Conservation (phyloP, 2,797 vertebrate species). For the Percopsis omiscomaycus region DNA sequence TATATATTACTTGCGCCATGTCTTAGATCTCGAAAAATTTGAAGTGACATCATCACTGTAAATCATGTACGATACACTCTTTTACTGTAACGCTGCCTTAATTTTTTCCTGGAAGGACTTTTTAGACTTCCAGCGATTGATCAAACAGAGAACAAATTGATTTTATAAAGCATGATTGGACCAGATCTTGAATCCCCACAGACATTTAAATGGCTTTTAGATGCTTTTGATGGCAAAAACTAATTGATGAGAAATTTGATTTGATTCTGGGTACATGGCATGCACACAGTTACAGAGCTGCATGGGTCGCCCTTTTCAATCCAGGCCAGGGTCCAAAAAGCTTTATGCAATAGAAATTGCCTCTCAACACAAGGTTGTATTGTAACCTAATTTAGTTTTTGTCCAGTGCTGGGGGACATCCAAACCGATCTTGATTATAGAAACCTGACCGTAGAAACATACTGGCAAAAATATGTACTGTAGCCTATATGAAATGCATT, state of each 20-base stretch:
- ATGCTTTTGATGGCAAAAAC: slow-evolving; percentile 27
- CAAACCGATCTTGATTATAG: slow-evolving; percentile 2
- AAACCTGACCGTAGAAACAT: neutral
- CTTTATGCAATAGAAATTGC: neutral
- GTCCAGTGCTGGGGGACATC: neutral
- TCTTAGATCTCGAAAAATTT: slow-evolving; percentile 34
- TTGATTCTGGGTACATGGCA: slow-evolving; percentile 1
- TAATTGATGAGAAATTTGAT: slow-evolving; percentile 22
- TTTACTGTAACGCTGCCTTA: slow-evolving; percentile 13
- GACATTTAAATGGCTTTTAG: slow-evolving; percentile 16
- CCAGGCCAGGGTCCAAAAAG: slow-evolving; percentile 4
- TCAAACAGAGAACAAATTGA: slow-evolving; percentile 30
- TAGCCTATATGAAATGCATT: neutral
- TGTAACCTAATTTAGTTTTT: neutral
- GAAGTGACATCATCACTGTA: slow-evolving; percentile 18
- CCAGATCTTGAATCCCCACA: slow-evolving; percentile 30
- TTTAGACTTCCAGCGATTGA: slow-evolving; percentile 33
- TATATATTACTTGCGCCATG: slow-evolving; percentile 3
- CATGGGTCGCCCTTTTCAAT: slow-evolving; percentile 2
- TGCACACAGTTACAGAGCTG: slow-evolving; percentile 11
- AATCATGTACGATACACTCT: slow-evolving; percentile 3
- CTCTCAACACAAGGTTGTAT: neutral
- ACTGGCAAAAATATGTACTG: neutral
- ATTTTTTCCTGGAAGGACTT: slow-evolving; percentile 23
- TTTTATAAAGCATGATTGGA: slow-evolving; percentile 25